phyloP scores from a whole-genome alignment of 2,113 vertebrate species.

The Chaenocephalus aceratus region DNA sequence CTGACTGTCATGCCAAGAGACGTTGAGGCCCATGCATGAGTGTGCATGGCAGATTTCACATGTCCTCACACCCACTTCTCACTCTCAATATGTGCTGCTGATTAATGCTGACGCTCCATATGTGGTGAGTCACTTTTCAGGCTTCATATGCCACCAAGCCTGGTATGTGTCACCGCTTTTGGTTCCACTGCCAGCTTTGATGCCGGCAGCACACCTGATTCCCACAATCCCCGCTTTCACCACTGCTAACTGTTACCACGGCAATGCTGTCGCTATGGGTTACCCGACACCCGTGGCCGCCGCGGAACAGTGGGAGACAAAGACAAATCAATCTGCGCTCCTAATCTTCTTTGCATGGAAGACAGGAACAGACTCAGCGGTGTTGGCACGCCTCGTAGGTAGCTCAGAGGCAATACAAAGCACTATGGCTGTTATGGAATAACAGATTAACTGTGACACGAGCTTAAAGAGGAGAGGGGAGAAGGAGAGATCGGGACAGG shows the following conservation, averaged over 20 bases:
- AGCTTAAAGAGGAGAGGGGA: slow-evolving; percentile 48
- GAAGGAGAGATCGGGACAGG: slow-evolving; percentile 16
- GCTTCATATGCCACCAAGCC: slow-evolving; percentile 37
- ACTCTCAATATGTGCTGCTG: slow-evolving; percentile 15
- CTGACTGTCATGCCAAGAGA: no score
- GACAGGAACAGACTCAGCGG: slow-evolving; percentile 29
- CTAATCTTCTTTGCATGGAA: slow-evolving; percentile 72
- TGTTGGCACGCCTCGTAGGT: slow-evolving; percentile 48
- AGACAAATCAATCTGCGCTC: slow-evolving; percentile 71
- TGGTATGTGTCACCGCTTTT: slow-evolving; percentile 49
- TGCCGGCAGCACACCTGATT: slow-evolving; percentile 58
- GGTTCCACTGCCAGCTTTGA: slow-evolving; percentile 33
- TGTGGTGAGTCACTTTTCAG: slow-evolving; percentile 50
- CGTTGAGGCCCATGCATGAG: neutral
- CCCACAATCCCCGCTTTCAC: slow-evolving; percentile 67
- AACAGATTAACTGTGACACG: slow-evolving; percentile 68
- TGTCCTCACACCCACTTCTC: neutral
- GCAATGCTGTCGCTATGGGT: slow-evolving; percentile 77
- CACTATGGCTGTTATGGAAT: slow-evolving; percentile 55
- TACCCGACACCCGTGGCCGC: slow-evolving; percentile 63
- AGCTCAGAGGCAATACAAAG: slow-evolving; percentile 48
- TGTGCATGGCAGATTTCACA: slow-evolving; percentile 24
- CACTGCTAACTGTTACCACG: slow-evolving; percentile 73
- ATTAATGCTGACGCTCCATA: slow-evolving; percentile 53
- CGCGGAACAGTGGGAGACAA: slow-evolving; percentile 63